phyloP scores from a whole-genome alignment of 1,140 invertebrate species.

The Melanaphis sacchari region DNA sequence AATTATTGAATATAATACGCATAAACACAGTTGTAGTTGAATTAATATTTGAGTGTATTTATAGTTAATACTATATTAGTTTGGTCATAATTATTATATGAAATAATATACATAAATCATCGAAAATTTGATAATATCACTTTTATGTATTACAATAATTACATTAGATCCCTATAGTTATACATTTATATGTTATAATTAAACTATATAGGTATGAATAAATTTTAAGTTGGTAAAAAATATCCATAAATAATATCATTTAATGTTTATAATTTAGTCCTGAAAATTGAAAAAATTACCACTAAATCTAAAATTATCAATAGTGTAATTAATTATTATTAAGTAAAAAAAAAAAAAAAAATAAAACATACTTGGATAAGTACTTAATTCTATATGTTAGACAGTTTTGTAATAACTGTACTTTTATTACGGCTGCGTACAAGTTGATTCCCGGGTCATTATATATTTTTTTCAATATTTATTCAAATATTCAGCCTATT shows the following conservation, averaged over 20 bases:
- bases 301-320: not conserved
- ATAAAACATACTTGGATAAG: too few species aligned
- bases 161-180: not conserved
- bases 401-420: too few species aligned
- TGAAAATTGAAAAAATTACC: not conserved
- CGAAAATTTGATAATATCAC: not conserved
- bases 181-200: not conserved
- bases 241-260: not conserved
- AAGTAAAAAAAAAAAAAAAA: too few species aligned
- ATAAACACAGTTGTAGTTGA: not conserved
- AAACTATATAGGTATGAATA: not conserved
- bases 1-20: not conserved
- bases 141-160: not conserved
- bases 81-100: not conserved
- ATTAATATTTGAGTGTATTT: not conserved
- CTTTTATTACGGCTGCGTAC: too few species aligned
- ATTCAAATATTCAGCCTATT: too few species aligned
- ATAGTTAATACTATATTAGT: not conserved
- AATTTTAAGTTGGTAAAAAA: not conserved
- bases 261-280: not conserved
- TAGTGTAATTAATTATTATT: not conserved
- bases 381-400: too few species aligned
- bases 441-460: too few species aligned
- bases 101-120: not conserved
- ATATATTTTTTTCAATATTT: too few species aligned